phyloP scores from a whole-genome alignment of 2,888 invertebrate genomes.

The Ichneumon xanthorius region DNA sequence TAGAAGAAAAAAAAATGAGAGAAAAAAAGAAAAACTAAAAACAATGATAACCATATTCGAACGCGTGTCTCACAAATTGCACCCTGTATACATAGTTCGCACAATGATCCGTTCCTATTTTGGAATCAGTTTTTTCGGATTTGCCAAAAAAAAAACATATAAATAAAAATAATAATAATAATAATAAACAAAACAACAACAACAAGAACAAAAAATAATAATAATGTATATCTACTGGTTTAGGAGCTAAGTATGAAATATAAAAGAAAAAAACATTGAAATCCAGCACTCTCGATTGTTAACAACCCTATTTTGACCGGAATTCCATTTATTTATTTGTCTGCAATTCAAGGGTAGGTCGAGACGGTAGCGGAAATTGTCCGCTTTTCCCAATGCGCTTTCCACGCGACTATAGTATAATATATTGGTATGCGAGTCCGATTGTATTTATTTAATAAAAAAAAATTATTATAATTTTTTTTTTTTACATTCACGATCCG shows the following conservation, averaged over 20 bases:
- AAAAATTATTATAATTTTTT: slow-evolving; percentile 21
- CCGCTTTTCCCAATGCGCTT: neutral
- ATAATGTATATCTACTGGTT: slow-evolving; percentile 68
- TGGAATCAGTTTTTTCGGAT: slow-evolving; percentile 82
- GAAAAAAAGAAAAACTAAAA: slow-evolving; percentile 47
- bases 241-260: slow-evolving; percentile 66
- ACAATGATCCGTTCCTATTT: slow-evolving; percentile 83
- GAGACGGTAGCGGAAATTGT: neutral
- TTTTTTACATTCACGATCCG: neutral
- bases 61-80: slow-evolving; percentile 78
- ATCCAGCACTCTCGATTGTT: slow-evolving; percentile 62
- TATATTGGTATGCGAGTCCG: neutral
- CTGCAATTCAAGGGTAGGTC: neutral
- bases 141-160: slow-evolving; percentile 77
- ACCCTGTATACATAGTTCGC: slow-evolving; percentile 83
- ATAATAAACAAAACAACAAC: slow-evolving; percentile 44
- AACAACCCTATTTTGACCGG: slow-evolving; percentile 49
- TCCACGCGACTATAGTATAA: neutral
- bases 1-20: slow-evolving; percentile 66
- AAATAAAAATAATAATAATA: slow-evolving; percentile 49
- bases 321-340: slow-evolving; percentile 47
- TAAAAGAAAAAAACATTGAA: slow-evolving; percentile 44
- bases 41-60: slow-evolving; percentile 63
- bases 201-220: slow-evolving; percentile 50
- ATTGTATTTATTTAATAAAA: neutral